Percentiles rank a stretch among this genome's conserved stretches.
phyloP scores from a whole-genome alignment of 2,113 vertebrate genomes.

The Poeciliopsis occidentalis region DNA sequence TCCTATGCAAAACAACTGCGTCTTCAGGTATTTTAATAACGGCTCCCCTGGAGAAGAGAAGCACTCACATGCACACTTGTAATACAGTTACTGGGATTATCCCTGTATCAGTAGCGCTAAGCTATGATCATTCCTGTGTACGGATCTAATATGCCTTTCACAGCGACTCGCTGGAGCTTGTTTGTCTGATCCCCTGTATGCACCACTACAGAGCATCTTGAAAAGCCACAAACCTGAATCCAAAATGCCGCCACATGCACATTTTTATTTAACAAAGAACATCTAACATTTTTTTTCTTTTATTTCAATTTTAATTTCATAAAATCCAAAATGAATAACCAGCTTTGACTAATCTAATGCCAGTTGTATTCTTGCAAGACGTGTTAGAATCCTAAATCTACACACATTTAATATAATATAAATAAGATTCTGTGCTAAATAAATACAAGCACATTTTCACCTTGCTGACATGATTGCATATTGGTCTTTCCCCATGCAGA shows the following conservation, averaged over 20 bases:
- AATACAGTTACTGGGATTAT: conserved; percentile 26
- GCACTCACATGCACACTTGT: conserved; percentile 11
- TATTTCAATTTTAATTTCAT: conserved; percentile 26
- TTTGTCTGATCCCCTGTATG: conserved; percentile 18
- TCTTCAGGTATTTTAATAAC: not conserved
- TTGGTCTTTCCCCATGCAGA: conserved; percentile 90
- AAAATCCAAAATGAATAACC: conserved; percentile 28
- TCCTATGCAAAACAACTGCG: not conserved
- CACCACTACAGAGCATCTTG: conserved; percentile 15
- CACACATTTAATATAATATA: not conserved
- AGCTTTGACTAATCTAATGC: conserved; percentile 3
- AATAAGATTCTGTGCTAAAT: not conserved
- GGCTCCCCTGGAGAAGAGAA: conserved; percentile 1
- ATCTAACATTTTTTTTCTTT: not conserved
- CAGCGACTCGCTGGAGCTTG: conserved; percentile 16
- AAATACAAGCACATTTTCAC: conserved; percentile 25
- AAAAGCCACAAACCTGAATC: conserved; percentile 4
- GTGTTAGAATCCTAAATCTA: not conserved
- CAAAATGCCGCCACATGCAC: not conserved
- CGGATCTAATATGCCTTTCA: conserved; percentile 14
- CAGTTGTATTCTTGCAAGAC: not conserved
- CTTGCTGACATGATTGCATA: conserved; percentile 94
- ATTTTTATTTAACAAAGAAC: not conserved
- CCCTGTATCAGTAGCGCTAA: conserved; percentile 29
- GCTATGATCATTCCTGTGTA: conserved; percentile 34